A percentile compares a stretch with the other conserved stretches of the same genome.
Evolutionary conservation across 2,888 invertebrate genomes (phyloP).

Genomic region (Eristalinus aeneus): DNA sequence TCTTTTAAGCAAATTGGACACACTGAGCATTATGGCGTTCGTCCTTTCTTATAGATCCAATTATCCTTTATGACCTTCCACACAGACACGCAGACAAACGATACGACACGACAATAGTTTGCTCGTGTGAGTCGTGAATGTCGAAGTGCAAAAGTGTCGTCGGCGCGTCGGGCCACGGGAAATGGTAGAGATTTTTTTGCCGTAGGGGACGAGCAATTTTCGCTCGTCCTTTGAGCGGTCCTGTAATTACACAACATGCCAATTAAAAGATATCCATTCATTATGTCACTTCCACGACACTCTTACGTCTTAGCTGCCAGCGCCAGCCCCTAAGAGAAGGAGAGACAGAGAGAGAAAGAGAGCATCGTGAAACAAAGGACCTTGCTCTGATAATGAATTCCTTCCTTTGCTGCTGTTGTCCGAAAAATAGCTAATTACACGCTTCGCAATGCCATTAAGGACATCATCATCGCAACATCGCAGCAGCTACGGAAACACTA

Average conservation of each 20-base stretch:
- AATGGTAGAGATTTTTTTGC: not conserved
- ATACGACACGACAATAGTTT: not conserved
- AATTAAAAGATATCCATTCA: constrained; percentile 68
- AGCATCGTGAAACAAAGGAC: constrained; percentile 35
- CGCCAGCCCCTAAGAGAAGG: not conserved
- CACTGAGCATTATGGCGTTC: constrained; percentile 56
- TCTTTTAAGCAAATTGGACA: constrained; percentile 66
- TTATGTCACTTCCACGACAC: constrained; percentile 58
- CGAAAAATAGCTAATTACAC: constrained; percentile 68
- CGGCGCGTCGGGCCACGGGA: constrained; percentile 12
- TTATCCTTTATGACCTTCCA: constrained; percentile 59
- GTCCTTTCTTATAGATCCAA: constrained; percentile 58
- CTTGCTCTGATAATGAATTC: constrained; percentile 57
- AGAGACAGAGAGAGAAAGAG: not conserved
- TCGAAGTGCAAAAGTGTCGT: constrained; percentile 32
- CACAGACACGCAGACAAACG: not conserved
- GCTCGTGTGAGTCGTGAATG: not conserved
- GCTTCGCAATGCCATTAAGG: constrained; percentile 63
- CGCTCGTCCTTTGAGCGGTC: constrained; percentile 38
- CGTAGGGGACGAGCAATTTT: constrained; percentile 20
- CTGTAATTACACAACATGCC: constrained; percentile 50
- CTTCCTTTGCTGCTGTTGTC: constrained; percentile 47
- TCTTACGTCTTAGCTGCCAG: constrained; percentile 40
- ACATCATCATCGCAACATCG: constrained; percentile 55
- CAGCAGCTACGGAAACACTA: constrained; percentile 56